Evolutionary conservation across 2,797 vertebrate species (phyloP).

Genomic region (Cyprinodon diabolis): DNA sequence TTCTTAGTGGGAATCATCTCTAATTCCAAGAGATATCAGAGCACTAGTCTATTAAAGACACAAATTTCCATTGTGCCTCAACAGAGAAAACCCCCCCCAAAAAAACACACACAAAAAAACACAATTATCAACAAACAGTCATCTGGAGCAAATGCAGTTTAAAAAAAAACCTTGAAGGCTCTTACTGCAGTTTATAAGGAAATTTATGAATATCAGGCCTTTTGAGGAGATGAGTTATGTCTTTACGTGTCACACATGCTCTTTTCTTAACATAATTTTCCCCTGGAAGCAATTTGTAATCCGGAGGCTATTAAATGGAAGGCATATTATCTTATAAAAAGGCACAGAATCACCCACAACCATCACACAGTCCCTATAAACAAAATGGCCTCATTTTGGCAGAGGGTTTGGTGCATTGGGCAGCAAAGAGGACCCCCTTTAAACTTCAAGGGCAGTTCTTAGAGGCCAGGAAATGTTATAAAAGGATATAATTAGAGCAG

Average conservation of each 20-base stretch:
- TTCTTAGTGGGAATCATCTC: conserved; percentile 51
- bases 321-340: conserved; percentile 86
- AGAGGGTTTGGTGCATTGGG: conserved; percentile 72
- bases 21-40: conserved; percentile 30
- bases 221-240: conserved; percentile 64
- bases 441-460: conserved; percentile 61
- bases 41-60: conserved; percentile 32
- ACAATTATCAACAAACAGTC: conserved; percentile 3
- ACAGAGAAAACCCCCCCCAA: conserved; percentile 35
- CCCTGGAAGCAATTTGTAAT: conserved; percentile 86
- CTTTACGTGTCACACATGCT: conserved; percentile 75
- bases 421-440: conserved; percentile 63
- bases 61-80: conserved; percentile 31
- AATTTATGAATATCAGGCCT: conserved; percentile 70
- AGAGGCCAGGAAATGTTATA: conserved; percentile 37
- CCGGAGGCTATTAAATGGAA: conserved; percentile 83
- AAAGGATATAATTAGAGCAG: conserved; percentile 21
- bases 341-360: conserved; percentile 81
- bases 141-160: conserved; percentile 21
- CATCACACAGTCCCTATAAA: conserved; percentile 83
- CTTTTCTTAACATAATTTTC: conserved; percentile 79
- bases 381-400: conserved; percentile 81
- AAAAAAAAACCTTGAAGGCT: conserved; percentile 18
- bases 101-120: background rate
- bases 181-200: conserved; percentile 41